A percentile compares a stretch with the other conserved stretches of the same genome.
Evolutionary conservation across 2,888 invertebrate genomes (phyloP).

Genomic region (Eristalinus sepulchralis): DNA sequence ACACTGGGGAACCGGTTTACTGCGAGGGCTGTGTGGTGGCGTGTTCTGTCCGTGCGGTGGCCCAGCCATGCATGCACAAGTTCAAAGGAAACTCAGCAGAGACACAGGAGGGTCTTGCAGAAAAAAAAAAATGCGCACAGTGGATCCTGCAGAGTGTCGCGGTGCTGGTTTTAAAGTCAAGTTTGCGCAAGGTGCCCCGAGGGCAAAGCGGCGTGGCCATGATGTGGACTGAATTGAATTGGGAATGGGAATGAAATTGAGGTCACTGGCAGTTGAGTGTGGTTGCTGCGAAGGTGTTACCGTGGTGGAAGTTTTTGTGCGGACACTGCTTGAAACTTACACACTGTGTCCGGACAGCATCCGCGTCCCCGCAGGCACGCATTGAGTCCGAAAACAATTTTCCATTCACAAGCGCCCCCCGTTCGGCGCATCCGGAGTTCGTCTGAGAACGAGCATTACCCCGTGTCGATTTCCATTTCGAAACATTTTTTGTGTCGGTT

Average conservation of each 20-base stretch:
- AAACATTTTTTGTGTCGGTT: neutral
- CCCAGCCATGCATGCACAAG: constrained; percentile 27
- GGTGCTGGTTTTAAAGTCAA: neutral
- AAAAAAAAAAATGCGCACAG: neutral
- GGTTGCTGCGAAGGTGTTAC: too few relatives aligned
- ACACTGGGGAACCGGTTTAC: constrained; percentile 48
- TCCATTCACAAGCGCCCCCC: too few relatives aligned
- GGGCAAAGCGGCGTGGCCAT: neutral
- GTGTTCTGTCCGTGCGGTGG: neutral
- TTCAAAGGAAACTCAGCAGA: constrained; percentile 29
- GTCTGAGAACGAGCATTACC: neutral
- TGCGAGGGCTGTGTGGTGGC: neutral
- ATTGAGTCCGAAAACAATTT: too few relatives aligned
- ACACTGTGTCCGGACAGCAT: too few relatives aligned
- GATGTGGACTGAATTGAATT: neutral
- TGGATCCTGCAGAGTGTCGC: neutral
- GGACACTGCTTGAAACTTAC: too few relatives aligned
- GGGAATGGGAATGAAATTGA: neutral
- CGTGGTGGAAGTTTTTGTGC: too few relatives aligned
- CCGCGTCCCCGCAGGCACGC: too few relatives aligned
- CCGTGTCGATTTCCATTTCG: neutral
- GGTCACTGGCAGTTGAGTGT: neutral
- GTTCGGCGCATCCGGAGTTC: too few relatives aligned
- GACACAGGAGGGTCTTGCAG: constrained; percentile 16
- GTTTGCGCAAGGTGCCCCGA: neutral